Evolutionary conservation across 2,888 invertebrate genomes (phyloP).

Genomic region (Amblyjoppa proteus): DNA sequence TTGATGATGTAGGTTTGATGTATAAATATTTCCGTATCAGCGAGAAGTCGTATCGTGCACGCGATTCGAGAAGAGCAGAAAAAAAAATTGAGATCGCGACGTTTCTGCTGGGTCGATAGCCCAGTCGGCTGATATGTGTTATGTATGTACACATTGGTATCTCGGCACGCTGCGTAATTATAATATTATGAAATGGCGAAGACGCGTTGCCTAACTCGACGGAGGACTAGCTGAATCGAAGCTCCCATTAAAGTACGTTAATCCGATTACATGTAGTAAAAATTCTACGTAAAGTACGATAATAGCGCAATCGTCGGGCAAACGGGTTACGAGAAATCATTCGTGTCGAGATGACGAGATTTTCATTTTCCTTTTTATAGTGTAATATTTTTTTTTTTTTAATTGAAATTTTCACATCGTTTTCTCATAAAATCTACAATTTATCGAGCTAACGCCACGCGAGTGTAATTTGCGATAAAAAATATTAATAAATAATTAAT

Average conservation of each 20-base stretch:
- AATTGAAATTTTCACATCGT: too few relatives aligned
- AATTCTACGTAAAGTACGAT: conserved; percentile 5
- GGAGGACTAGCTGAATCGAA: background rate
- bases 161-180: conserved; percentile 6
- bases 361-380: background rate
- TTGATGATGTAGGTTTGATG: background rate
- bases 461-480: background rate
- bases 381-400: background rate
- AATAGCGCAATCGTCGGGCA: conserved; percentile 30
- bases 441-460: background rate
- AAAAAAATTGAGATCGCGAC: background rate
- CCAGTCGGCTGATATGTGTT: background rate
- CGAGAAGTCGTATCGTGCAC: background rate
- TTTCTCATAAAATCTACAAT: conserved; percentile 11
- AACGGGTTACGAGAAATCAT: conserved; percentile 44
- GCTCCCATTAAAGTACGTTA: background rate
- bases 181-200: conserved; percentile 7
- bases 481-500: background rate
- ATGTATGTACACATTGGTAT: conserved; percentile 22
- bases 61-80: background rate
- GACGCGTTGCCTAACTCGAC: conserved; percentile 4
- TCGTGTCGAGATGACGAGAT: conserved; percentile 21
- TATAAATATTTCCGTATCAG: background rate
- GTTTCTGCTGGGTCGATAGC: background rate
- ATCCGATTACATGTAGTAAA: conserved; percentile 25